A percentile compares a stretch with the other conserved stretches of the same genome.
These are phyloP conservation scores for Chrysina gloriosa DNA, from an alignment of 2,888 invertebrate genomes.

Conservation along the genomic window DNA sequence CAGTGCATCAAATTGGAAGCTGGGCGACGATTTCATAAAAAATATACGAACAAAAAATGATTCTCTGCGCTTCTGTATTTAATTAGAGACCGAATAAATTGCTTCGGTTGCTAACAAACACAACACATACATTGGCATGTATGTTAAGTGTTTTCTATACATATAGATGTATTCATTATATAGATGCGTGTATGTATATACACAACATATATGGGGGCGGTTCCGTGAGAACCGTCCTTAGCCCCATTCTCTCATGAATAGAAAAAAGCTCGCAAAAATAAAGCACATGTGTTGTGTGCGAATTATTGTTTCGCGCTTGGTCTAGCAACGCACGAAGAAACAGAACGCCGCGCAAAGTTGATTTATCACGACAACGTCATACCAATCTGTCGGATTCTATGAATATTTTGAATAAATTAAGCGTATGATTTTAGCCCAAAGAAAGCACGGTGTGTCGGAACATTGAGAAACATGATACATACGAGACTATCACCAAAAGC, in stretches of 20 bases:
- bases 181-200: neutral
- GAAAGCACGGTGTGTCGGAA: neutral
- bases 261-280: slow-evolving; percentile 48
- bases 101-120: neutral
- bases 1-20: neutral
- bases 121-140: slow-evolving; percentile 6
- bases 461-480: neutral
- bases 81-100: slow-evolving; percentile 9
- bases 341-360: slow-evolving; percentile 24
- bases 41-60: neutral
- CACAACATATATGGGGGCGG: neutral
- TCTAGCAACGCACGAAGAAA: slow-evolving; percentile 9
- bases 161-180: neutral
- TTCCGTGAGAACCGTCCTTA: slow-evolving; percentile 48
- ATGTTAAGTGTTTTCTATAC: neutral
- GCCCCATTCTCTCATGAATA: slow-evolving; percentile 49
- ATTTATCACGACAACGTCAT: slow-evolving; percentile 34
- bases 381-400: slow-evolving; percentile 21
- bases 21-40: neutral
- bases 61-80: neutral
- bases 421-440: neutral
- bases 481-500: too few species aligned
- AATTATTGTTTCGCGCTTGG: slow-evolving; percentile 34
- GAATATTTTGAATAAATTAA: slow-evolving; percentile 17
- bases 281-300: slow-evolving; percentile 48